Conservation (phyloP, 1,140 invertebrate genomes). For the Spodoptera litura region DNA sequence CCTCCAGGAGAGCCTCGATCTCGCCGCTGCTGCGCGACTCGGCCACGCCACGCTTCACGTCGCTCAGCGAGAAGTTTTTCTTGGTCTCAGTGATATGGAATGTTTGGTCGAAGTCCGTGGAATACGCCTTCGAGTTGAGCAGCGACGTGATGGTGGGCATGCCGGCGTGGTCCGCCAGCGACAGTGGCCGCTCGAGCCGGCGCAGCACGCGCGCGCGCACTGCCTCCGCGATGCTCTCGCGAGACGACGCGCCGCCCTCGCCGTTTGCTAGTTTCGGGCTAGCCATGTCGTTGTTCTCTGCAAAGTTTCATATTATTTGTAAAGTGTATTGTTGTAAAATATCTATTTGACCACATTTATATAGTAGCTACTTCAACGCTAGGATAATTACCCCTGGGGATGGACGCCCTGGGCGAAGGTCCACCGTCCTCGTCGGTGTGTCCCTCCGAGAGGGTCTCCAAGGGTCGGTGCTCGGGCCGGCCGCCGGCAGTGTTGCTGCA, state of each 20-base stretch:
- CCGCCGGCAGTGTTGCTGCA: background rate
- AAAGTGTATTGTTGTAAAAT: too few relatives aligned
- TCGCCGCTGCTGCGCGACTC: conserved; percentile 66
- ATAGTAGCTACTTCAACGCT: too few relatives aligned
- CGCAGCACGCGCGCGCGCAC: conserved; percentile 66
- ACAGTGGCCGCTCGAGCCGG: conserved; percentile 65
- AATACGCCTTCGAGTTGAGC: conserved; percentile 63
- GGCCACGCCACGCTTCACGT: conserved; percentile 53
- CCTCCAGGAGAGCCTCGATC: conserved; percentile 59
- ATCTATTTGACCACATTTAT: too few relatives aligned
- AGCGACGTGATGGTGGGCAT: conserved; percentile 60
- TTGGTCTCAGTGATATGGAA: conserved; percentile 43
- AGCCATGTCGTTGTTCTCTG: conserved; percentile 66
- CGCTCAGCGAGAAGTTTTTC: conserved; percentile 56
- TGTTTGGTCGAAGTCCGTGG: conserved; percentile 58
- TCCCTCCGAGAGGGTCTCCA: conserved; percentile 76
- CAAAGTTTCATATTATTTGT: conserved; percentile 37
- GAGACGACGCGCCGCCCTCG: conserved; percentile 49
- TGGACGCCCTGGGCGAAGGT: conserved; percentile 68
- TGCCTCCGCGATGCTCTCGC: conserved; percentile 66
- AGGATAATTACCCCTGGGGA: conserved; percentile 62
- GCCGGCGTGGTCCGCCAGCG: conserved; percentile 60
- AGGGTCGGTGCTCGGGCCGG: conserved; percentile 58
- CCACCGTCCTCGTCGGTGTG: conserved; percentile 74
- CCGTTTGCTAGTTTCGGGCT: conserved; percentile 55